These are phyloP conservation scores for Petrocephalus schoutedeni DNA, from an alignment of 2,797 vertebrate species.

Conservation along the genomic window DNA sequence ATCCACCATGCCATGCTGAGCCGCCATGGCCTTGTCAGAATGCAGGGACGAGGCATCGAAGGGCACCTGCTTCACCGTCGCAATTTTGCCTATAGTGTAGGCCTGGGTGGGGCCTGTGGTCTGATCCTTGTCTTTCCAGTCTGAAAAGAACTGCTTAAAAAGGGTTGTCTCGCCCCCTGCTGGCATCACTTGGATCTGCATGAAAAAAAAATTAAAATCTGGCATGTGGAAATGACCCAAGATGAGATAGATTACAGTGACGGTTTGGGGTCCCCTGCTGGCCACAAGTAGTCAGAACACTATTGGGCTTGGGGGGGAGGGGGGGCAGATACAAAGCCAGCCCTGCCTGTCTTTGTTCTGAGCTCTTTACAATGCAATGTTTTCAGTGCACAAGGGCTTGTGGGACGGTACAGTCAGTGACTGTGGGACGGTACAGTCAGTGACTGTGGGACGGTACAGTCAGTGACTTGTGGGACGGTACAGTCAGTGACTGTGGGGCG, in stretches of 20 bases:
- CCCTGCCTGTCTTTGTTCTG: neutral
- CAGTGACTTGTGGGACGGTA: too few species aligned
- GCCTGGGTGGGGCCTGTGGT: constrained; percentile 45
- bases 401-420: too few species aligned
- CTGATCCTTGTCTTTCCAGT: constrained; percentile 63
- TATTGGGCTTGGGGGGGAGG: neutral
- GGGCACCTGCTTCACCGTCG: constrained; percentile 54
- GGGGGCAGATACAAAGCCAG: neutral
- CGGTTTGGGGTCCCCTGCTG: neutral
- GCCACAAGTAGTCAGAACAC: neutral
- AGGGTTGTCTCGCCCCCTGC: constrained; percentile 55
- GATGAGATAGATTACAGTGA: neutral
- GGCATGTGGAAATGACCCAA: neutral
- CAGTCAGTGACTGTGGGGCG: too few species aligned
- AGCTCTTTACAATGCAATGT: neutral
- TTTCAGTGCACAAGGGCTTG: neutral
- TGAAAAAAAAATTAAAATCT: neutral
- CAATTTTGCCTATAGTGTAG: constrained; percentile 48
- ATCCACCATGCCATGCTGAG: constrained; percentile 67
- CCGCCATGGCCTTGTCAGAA: constrained; percentile 55
- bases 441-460: too few species aligned
- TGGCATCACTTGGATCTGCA: constrained; percentile 59
- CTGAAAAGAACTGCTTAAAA: constrained; percentile 68
- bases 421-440: too few species aligned
- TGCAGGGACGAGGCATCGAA: constrained; percentile 62